Base-by-base conservation (phyloP, 2,888 invertebrate genomes). In the Hirtodrosophila alboralis region DNA sequence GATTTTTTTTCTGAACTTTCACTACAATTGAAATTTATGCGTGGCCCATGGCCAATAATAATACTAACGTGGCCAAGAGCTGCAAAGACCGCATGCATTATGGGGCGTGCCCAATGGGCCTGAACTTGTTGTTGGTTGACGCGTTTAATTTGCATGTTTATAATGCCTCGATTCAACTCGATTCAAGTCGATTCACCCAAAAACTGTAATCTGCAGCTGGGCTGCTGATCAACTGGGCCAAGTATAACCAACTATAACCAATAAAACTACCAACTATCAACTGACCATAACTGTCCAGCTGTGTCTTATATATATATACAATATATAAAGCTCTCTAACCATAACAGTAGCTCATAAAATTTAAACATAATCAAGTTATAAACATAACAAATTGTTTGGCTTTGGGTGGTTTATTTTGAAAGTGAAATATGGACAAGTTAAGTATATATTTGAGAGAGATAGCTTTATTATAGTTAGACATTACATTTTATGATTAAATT, bases 1-100 rank as follows among this genome's bases (percentile, higher is more conserved):
- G 52, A 57, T 57, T 53, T 57, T 53, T 75, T 68, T n/a, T n/a
- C n/a, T n/a, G n/a, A 71, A 81, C 81, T 81, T 81, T 81, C 81
- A 83, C 81, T 81, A 71, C 83, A 74, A 69, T 83, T 67, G 66
- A 52, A 62, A 71, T 69, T 74, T 71, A 84, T 84, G 84, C 84
- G 71, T 84, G 52, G 73, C 63, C 67, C 49, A 60, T 49, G 38
- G 57, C 23, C 52, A 34, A 48, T 44, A 48, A 47, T 59, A n/a
- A n/a, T 21, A 33, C 48, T 38, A 53, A 30, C 27, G 14, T 52
- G 13, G 28, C 36, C 12, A 21, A 37, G 40, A 34, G 14, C 9
- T 13, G 18, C 10, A n/a, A 36, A n/a, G n/a, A n/a, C 30, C 26
- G 26, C 9, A 43, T 62, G 41, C 38, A 63, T 23, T 33, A 9